Evolutionary conservation across 2,888 invertebrate genomes (phyloP).

Genomic region (Phyto melanocephala): DNA sequence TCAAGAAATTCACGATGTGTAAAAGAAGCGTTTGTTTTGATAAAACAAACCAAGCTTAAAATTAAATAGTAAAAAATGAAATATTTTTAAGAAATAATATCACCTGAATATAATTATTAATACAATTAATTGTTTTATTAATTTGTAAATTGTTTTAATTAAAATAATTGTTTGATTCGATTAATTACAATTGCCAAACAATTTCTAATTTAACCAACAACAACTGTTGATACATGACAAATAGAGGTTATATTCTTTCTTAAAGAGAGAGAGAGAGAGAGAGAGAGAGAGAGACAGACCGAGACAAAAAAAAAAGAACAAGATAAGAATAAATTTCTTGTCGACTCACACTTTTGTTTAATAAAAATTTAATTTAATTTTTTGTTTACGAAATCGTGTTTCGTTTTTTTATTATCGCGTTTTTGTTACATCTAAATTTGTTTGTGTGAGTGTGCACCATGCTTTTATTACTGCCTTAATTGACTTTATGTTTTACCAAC

Average conservation of each 20-base stretch:
- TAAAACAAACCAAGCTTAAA: too few species aligned
- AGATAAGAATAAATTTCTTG: too few species aligned
- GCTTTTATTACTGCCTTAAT: slow-evolving; percentile 31
- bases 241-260: too few species aligned
- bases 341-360: too few species aligned
- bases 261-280: too few species aligned
- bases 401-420: not conserved
- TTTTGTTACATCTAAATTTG: not conserved
- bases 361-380: not conserved
- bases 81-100: not conserved
- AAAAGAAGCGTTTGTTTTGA: not conserved
- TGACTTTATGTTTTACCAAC: slow-evolving; percentile 25
- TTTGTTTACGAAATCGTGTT: not conserved
- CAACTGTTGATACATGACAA: too few species aligned
- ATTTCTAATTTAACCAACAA: too few species aligned
- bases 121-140: too few species aligned
- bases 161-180: not conserved
- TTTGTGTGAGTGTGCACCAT: not conserved
- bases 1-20: not conserved
- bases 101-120: too few species aligned
- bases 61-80: not conserved
- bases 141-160: not conserved
- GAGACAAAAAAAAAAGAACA: too few species aligned
- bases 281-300: too few species aligned
- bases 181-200: too few species aligned